phyloP scores from a whole-genome alignment of 2,113 vertebrate species.

The Ahaetulla prasina region DNA sequence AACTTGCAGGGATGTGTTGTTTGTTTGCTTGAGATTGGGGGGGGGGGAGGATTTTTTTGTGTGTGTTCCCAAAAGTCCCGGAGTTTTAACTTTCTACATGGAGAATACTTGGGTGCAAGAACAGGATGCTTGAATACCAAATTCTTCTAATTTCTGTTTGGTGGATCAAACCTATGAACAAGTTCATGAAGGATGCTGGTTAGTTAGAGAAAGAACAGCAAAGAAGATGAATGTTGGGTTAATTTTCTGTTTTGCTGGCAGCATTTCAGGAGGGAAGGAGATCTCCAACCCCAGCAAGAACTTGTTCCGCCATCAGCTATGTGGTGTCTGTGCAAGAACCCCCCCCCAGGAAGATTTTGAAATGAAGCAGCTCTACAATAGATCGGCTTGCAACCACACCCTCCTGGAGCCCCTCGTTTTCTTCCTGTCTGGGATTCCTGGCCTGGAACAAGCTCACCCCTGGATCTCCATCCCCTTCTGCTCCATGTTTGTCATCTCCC shows the following conservation, averaged over 20 bases:
- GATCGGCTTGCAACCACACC: not conserved
- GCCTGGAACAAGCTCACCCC: conserved; percentile 28
- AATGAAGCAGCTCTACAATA: not conserved
- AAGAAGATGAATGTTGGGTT: not conserved
- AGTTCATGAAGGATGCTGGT: not conserved
- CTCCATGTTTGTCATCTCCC: conserved; percentile 27
- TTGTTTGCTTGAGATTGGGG: not conserved
- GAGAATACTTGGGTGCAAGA: not conserved
- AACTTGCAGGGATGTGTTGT: not conserved
- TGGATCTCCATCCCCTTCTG: conserved; percentile 49
- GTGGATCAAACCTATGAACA: not conserved
- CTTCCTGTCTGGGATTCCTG: not conserved
- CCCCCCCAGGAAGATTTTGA: not conserved
- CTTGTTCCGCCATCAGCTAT: not conserved
- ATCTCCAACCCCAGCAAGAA: not conserved
- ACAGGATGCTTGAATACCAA: not conserved
- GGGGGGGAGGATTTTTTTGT: accelerated
- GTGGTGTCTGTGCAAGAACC: not conserved
- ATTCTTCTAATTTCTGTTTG: not conserved
- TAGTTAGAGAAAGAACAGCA: not conserved
- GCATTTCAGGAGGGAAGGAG: not conserved
- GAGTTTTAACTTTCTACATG: not conserved
- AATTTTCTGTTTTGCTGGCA: not conserved
- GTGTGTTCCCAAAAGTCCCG: too few relatives aligned
- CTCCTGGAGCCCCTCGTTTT: not conserved